Conservation (phyloP, 1,140 invertebrate genomes). For the Augochlora pura region DNA sequence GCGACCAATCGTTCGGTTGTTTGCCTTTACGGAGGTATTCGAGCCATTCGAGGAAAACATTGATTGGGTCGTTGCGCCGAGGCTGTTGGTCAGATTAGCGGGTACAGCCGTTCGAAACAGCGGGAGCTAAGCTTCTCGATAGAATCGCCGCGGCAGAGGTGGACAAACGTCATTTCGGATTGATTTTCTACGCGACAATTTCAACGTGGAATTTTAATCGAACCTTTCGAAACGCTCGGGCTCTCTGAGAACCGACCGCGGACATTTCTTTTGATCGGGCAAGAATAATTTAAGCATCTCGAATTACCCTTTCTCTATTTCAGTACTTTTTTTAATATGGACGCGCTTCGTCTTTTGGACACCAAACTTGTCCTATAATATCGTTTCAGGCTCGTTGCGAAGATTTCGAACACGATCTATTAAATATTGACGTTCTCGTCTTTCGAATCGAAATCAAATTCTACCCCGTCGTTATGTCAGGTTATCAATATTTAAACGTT, state of each 20-base stretch:
- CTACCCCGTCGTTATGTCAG: too few relatives aligned
- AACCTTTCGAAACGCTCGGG: constrained; percentile 23
- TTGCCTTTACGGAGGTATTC: constrained; percentile 34
- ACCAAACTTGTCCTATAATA: neutral
- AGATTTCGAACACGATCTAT: too few relatives aligned
- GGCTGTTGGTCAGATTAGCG: constrained; percentile 26
- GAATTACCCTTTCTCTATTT: neutral
- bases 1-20: constrained; percentile 27
- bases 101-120: constrained; percentile 41
- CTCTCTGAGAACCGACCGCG: neutral
- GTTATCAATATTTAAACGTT: too few relatives aligned
- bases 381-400: too few relatives aligned
- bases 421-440: too few relatives aligned
- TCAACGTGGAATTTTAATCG: constrained; percentile 45
- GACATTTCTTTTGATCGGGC: constrained; percentile 12
- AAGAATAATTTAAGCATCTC: neutral
- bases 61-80: constrained; percentile 40
- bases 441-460: too few relatives aligned
- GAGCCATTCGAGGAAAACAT: constrained; percentile 35
- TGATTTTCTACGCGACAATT: constrained; percentile 19
- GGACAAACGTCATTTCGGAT: constrained; percentile 13
- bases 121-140: constrained; percentile 6
- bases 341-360: too few relatives aligned
- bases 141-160: neutral
- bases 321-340: neutral